Evolutionary conservation across 2,888 invertebrate species (phyloP).

Genomic region (Drosophila monieri): DNA sequence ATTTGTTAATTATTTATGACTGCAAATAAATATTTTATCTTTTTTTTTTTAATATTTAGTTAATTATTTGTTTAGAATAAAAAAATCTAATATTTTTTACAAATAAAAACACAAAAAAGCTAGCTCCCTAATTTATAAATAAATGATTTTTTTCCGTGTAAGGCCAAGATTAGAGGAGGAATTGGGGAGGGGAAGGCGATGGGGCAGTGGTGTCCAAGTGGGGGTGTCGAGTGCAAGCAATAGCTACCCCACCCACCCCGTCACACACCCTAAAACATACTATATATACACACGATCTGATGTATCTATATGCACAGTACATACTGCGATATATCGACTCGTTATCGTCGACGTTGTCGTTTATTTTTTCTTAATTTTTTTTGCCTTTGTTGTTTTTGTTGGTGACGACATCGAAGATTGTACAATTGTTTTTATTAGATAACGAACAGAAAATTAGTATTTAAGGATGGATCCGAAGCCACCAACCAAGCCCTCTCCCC

Average conservation of each 20-base stretch:
- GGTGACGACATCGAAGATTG: constrained; percentile 45
- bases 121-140: too few relatives aligned
- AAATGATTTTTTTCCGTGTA: neutral
- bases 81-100: too few relatives aligned
- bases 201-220: constrained; percentile 15
- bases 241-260: constrained; percentile 5
- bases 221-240: constrained; percentile 12
- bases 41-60: too few relatives aligned
- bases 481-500: constrained; percentile 7
- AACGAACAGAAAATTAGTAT: constrained; percentile 34
- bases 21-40: neutral
- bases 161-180: neutral
- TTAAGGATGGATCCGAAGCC: constrained; percentile 20
- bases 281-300: constrained; percentile 1
- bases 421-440: constrained; percentile 48
- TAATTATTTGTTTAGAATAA: too few relatives aligned
- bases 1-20: too few relatives aligned
- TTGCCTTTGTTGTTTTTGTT: constrained; percentile 3
- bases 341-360: constrained; percentile 28
- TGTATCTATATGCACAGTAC: constrained; percentile 38
- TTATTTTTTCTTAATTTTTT: neutral
- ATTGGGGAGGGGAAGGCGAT: neutral
- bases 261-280: constrained; percentile 1
- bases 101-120: too few relatives aligned
- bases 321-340: constrained; percentile 23